Evolutionary conservation across 1,140 invertebrate species (phyloP), one percentile per base, ranked within the genome.

Genomic region (Philotrypesis tridentata): DNA sequence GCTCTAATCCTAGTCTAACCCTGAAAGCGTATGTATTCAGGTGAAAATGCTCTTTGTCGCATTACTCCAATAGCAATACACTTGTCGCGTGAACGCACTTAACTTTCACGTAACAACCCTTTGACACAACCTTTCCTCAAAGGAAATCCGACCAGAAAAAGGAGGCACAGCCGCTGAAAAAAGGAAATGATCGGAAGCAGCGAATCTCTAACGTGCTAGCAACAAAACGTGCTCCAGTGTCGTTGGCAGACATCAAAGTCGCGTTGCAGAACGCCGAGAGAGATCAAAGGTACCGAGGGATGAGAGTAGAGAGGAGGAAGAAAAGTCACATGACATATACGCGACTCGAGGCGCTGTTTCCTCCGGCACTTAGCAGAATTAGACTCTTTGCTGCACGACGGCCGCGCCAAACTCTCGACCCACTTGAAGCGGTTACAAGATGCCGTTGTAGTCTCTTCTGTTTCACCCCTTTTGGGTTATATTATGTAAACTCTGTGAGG

Each of bases 301-400:
- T 25, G 27, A 12, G 25, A n/a, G n/a, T n/a, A n/a, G n/a, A 23
- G 3, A 23, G 25, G 48, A 27, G 7, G 60, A 63, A 40, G 61
- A 65, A 76, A 55, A 33, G 25, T 43, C 29, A 48, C 37, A 27
- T 14, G 9, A n/a, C 65, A 14, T 7, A 33, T n/a, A 37, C 48
- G 17, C 37, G 63, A 77, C 25, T 77, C 48, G 63, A 74, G 48
- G 65, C 14, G 27, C 29, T 70, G 63, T 73, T 63, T 80, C n/a
- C 55, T 23, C 4, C 21, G 60, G 55, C 60, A 80, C 79, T 80
- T 48, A 37, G 8, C 14, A 8, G 68, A 60, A 63, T 73, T 73
- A 80, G 48, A 25, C 70, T 71, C 43, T 4, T 23, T 23, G 23
- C 63, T 29, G 63, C 2, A 37, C 4, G 29, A 27, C 63, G n/a